Base-by-base conservation (phyloP, 2,888 invertebrate genomes). In the Apantesis nais region DNA sequence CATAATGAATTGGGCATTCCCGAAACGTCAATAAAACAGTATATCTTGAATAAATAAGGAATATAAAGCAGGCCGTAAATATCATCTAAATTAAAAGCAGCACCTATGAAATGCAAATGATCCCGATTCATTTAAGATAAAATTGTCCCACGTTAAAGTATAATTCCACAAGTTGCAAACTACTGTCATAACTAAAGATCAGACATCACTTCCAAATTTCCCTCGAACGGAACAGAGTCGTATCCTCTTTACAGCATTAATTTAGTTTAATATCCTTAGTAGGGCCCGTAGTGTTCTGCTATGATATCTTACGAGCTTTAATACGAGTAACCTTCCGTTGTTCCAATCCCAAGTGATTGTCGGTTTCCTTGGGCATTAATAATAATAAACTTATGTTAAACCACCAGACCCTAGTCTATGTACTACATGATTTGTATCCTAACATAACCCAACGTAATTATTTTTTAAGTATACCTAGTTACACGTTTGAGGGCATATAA, bases 311-410 rank as follows among this genome's bases (percentile, higher is more conserved):
- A 82, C 60, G 70, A 74, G 69, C 72, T 74, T 66, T 77, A 80
- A 82, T 77, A 75, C 71, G 65, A 67, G 48, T 39, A 67, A 67
- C 77, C 75, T 77, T 78, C 75, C 71, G 76, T 55, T 71, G 72
- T 74, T 74, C 70, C 78, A 75, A 78, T 80, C 83, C 83, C 83
- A 62, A 75, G 84, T 73, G 85, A 77, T 78, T 66, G 75, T 76
- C 74, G 74, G 80, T 78, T 81, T 80, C 75, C 76, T 76, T 73
- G 58, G 65, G 72, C 80, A 84, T 84, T 85, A 82, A 85, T 84
- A 84, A 84, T 82, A 82, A 84, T 85, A 82, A 78, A 76, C 84
- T 74, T 76, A 82, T 78, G 84, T 77, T 79, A 73, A 79, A 78
- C 78, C 74, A 72, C 58, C 73, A 78, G 76, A 73, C 84, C 75